phyloP scores from a whole-genome alignment of 2,113 vertebrate species.

The Dasyprocta punctata region DNA sequence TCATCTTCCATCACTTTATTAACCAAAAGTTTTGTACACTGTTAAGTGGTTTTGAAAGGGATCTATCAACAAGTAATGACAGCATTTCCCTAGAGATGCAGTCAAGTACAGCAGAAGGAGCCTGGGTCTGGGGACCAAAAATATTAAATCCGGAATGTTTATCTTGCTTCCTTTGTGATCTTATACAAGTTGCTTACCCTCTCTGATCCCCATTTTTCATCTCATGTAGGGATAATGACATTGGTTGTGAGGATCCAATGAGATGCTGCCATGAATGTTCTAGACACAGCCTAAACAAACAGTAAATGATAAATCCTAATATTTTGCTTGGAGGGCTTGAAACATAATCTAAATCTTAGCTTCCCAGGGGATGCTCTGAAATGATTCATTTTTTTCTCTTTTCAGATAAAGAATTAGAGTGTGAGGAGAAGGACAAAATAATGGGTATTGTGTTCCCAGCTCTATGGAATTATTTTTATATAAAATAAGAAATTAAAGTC shows the following conservation, averaged over 20 bases:
- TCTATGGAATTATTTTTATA: slow-evolving; percentile 35
- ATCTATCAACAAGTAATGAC: not conserved
- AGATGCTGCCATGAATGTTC: not conserved
- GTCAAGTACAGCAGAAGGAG: not conserved
- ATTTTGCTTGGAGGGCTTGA: not conserved
- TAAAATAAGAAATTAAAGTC: not conserved
- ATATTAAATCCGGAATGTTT: not conserved
- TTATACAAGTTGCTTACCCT: not conserved
- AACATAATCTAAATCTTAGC: not conserved
- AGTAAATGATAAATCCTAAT: not conserved
- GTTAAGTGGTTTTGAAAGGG: slow-evolving; percentile 22
- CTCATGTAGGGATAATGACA: not conserved
- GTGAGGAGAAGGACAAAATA: not conserved
- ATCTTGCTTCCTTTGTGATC: not conserved
- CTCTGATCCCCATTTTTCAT: not conserved
- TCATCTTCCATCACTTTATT: not conserved
- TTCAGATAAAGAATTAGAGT: not conserved
- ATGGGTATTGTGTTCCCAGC: not conserved
- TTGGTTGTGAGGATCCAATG: not conserved
- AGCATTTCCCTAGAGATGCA: not conserved
- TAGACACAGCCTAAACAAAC: not conserved
- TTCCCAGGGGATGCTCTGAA: slow-evolving; percentile 5
- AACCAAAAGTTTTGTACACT: not conserved
- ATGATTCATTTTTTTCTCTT: not conserved
- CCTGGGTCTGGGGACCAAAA: not conserved